Evolutionary conservation across 2,113 vertebrate genomes (phyloP).

Genomic region (Falcunculus frontatus): DNA sequence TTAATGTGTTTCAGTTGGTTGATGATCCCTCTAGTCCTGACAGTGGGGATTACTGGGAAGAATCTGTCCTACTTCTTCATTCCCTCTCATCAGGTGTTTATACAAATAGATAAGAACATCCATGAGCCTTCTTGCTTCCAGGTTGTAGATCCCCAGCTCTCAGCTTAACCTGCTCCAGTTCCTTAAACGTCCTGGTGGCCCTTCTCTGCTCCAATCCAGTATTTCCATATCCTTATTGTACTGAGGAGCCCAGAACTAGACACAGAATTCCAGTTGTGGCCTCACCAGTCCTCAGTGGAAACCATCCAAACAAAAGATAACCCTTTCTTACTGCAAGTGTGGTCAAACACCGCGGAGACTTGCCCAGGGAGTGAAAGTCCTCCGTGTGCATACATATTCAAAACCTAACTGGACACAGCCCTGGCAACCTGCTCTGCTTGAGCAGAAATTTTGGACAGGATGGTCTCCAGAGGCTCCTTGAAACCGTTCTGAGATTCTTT

Average conservation of each 20-base stretch:
- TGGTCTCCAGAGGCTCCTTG: not conserved
- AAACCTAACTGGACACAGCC: not conserved
- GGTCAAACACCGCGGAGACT: not conserved
- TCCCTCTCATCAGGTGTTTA: not conserved
- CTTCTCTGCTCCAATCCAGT: too few relatives aligned
- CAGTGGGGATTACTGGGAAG: not conserved
- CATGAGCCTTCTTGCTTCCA: not conserved
- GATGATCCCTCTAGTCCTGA: not conserved
- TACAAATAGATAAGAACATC: not conserved
- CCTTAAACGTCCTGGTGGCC: not conserved
- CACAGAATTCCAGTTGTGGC: not conserved
- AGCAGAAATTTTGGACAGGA: not conserved
- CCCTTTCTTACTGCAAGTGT: not conserved
- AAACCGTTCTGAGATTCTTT: not conserved
- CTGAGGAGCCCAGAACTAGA: not conserved
- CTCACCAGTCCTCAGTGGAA: not conserved
- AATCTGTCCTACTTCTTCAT: not conserved
- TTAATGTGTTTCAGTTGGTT: not conserved
- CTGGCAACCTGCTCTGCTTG: not conserved
- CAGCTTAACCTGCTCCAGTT: not conserved
- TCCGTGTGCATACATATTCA: rapidly evolving
- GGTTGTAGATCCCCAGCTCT: not conserved
- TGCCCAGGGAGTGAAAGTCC: too few relatives aligned
- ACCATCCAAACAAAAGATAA: not conserved
- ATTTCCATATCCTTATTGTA: not conserved